These are phyloP conservation scores for Parus major DNA, from an alignment of 2,113 vertebrate species.

Conservation along the genomic window DNA sequence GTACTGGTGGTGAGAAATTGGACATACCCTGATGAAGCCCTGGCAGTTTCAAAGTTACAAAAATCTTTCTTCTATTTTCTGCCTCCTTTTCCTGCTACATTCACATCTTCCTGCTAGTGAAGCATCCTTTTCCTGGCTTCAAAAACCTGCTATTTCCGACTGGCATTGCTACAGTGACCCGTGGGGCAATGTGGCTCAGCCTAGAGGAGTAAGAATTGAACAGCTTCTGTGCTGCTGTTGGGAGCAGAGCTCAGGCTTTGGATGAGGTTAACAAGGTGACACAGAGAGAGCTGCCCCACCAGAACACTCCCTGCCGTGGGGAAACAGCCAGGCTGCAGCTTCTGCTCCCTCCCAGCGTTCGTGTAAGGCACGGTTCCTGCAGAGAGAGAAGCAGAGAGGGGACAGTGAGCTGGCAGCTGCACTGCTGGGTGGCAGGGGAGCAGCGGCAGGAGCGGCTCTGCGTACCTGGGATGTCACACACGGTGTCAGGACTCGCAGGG, in stretches of 20 bases:
- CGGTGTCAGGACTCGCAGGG: not conserved
- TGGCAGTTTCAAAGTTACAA: not conserved
- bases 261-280: not conserved
- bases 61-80: not conserved
- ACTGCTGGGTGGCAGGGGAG: accelerated
- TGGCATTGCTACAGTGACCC: not conserved
- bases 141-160: not conserved
- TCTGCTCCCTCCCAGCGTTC: not conserved
- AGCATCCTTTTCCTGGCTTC: not conserved
- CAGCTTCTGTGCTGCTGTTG: not conserved
- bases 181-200: not conserved
- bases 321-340: not conserved
- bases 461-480: not conserved
- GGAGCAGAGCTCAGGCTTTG: not conserved
- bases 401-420: not conserved
- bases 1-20: not conserved
- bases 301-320: not conserved
- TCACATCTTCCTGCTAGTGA: not conserved
- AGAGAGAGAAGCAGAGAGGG: not conserved
- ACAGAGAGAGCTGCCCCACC: not conserved
- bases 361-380: not conserved
- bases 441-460: not conserved
- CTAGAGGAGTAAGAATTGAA: not conserved
- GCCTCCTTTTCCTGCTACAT: not conserved
- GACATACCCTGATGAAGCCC: not conserved